Percentiles rank a stretch among this genome's conserved stretches.
phyloP scores from a whole-genome alignment of 2,888 invertebrate species.

The Protodeltote pygarga region DNA sequence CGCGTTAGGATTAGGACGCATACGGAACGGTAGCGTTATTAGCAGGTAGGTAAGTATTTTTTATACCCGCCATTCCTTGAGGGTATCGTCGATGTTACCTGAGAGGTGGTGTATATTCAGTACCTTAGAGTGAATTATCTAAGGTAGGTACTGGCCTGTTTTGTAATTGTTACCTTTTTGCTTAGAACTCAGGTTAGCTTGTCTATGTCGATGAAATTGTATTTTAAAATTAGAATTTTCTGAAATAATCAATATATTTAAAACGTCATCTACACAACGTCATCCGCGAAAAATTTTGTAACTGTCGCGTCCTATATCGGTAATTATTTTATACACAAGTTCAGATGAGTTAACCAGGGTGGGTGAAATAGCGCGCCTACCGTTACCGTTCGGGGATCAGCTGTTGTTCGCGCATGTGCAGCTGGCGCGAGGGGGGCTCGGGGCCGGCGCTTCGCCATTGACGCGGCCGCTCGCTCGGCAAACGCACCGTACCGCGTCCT shows the following conservation, averaged over 20 bases:
- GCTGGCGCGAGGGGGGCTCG: conserved; percentile 64
- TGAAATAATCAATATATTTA: conserved; percentile 38
- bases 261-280: conserved; percentile 50
- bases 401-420: conserved; percentile 84
- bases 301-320: conserved; percentile 37
- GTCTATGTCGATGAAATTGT: conserved; percentile 11
- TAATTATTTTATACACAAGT: conserved; percentile 48
- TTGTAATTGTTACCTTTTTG: conserved; percentile 1
- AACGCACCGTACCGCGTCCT: conserved; percentile 53
- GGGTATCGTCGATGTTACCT: too few relatives aligned
- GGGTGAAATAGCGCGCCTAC: conserved; percentile 59
- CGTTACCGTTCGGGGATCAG: conserved; percentile 72
- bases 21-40: too few relatives aligned
- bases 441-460: conserved; percentile 62
- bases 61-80: too few relatives aligned
- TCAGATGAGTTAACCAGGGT: conserved; percentile 61
- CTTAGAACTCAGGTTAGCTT: background rate
- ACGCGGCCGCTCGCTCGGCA: conserved; percentile 54
- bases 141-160: conserved; percentile 5
- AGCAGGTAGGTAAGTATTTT: too few relatives aligned
- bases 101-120: too few relatives aligned
- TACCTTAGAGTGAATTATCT: too few relatives aligned
- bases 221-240: conserved; percentile 37
- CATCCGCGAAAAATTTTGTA: conserved; percentile 49
- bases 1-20: too few relatives aligned